phyloP scores from a whole-genome alignment of 2,113 vertebrate genomes.

The Pterocles burchelli region DNA sequence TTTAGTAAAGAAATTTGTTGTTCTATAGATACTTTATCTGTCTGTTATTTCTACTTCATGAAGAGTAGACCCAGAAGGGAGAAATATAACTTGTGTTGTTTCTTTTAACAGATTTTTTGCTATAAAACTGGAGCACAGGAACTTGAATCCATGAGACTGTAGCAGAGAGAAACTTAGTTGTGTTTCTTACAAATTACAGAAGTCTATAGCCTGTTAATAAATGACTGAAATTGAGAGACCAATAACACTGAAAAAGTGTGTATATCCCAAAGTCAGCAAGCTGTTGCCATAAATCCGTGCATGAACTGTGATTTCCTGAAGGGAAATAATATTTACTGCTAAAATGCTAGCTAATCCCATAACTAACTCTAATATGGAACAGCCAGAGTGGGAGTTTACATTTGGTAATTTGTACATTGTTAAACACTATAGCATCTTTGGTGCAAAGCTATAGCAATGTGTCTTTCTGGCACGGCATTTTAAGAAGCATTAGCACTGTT shows the following conservation, averaged over 20 bases:
- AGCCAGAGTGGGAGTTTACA: not conserved
- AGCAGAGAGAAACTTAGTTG: not conserved
- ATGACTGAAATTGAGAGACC: not conserved
- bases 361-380: not conserved
- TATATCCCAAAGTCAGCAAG: not conserved
- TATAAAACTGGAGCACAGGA: not conserved
- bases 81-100: not conserved
- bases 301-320: not conserved
- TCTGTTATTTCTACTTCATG: not conserved
- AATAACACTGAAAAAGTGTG: not conserved
- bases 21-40: not conserved
- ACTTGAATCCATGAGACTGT: not conserved
- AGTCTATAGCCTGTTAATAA: not conserved
- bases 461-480: not conserved
- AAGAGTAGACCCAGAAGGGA: not conserved
- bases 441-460: not conserved
- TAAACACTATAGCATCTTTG: not conserved
- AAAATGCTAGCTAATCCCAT: not conserved
- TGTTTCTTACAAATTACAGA: not conserved
- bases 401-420: not conserved
- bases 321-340: not conserved
- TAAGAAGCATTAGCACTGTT: not conserved
- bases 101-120: not conserved
- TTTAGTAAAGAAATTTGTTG: not conserved
- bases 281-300: not conserved